A percentile compares a stretch with the other conserved stretches of the same genome.
phyloP scores from a whole-genome alignment of 2,113 vertebrate genomes.

The Egretta garzetta region DNA sequence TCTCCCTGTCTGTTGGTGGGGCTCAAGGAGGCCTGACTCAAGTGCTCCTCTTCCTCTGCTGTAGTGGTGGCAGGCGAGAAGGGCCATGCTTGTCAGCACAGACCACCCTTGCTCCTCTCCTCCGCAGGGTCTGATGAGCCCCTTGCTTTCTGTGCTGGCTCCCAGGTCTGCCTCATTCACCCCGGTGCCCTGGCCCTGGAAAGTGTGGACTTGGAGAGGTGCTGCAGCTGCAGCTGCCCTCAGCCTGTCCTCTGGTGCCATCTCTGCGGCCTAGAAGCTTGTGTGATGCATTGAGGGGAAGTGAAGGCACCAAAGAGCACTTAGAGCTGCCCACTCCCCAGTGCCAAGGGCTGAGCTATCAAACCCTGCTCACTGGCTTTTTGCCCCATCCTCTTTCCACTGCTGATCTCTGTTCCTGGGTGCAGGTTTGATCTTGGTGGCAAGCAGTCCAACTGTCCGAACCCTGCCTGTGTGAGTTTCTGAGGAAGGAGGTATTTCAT shows the following conservation, averaged over 20 bases:
- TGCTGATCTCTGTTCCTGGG: not conserved
- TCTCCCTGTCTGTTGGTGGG: not conserved
- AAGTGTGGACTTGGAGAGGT: not conserved
- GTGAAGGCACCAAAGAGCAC: not conserved
- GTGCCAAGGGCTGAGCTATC: not conserved
- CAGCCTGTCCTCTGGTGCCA: not conserved
- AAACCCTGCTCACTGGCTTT: not conserved
- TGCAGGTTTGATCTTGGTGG: not conserved
- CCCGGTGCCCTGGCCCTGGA: not conserved
- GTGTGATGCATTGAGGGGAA: not conserved
- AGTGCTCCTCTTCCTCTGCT: not conserved
- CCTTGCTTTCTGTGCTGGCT: not conserved
- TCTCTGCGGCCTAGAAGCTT: not conserved
- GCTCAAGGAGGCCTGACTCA: not conserved
- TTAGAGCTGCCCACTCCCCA: not conserved
- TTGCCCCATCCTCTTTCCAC: not conserved
- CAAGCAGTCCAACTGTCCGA: not conserved
- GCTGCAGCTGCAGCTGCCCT: not conserved
- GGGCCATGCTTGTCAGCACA: not conserved
- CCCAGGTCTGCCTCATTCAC: not conserved
- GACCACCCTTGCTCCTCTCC: not conserved
- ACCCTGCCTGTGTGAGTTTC: slow-evolving; percentile 62
- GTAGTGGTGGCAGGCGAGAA: fast-evolving
- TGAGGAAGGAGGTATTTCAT: slow-evolving; percentile 73
- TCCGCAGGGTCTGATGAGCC: not conserved